Evolutionary conservation across 2,113 vertebrate species (phyloP), one percentile per base, ranked within the genome.

Genomic region (Stercorarius parasiticus): DNA sequence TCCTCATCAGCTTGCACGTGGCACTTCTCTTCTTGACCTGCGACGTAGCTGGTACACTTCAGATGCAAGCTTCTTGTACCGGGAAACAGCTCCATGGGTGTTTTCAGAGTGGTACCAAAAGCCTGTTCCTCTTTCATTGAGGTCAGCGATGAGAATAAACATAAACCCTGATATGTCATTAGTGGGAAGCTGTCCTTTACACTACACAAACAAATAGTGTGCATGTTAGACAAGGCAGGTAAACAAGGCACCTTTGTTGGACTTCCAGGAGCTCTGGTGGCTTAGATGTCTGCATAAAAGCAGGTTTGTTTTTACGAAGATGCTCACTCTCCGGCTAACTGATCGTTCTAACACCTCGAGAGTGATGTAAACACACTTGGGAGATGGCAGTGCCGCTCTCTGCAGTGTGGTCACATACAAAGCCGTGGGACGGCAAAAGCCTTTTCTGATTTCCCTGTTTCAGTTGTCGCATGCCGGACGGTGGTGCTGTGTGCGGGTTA

Each of bases 41-140:
- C 40, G 53, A 0, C 0, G 21, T 36, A 47, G 55, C 65, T 52
- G 65, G 6, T 2, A 20, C 18, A 2, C 3, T 50, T 49, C 15
- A 50, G 64, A 43, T 42, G 50, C 6, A 62, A 14, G 71, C 82
- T 80, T 38, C 67, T 78, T 34, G 2, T 3, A 3, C 43, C 34
- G 52, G 32, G 27, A 87, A 86, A 5, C 58, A 72, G 56, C 19
- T 86, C 25, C 45, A 3, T 23, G 34, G 5, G 56, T 43, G 20
- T 32, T 45, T 90, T 43, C 45, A 27, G 67, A 34, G 16, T 4
- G 3, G 20, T 73, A 26, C 38, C 71, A 56, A 34, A 64, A 56
- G 23, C 40, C 40, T 62, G 7, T 27, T 71, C 49, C 59, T 61
- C 52, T 64, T 42, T 15, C 52, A 9, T 27, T 14, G 49, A 42